phyloP scores from a whole-genome alignment of 1,140 invertebrate species.

The Diprion similis region DNA sequence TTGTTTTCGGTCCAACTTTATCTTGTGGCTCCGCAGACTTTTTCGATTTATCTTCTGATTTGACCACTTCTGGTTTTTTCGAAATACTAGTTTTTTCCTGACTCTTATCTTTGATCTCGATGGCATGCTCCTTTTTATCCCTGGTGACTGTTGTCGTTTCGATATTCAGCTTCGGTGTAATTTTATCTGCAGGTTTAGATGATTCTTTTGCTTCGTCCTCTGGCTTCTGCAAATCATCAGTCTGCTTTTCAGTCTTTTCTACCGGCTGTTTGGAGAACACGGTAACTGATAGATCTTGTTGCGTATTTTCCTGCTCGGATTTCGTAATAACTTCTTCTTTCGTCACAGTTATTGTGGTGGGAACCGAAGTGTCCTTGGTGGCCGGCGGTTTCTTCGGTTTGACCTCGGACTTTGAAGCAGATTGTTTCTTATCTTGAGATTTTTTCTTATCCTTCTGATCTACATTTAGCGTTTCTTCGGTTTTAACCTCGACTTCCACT shows the following conservation, averaged over 20 bases:
- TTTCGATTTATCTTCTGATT: no score
- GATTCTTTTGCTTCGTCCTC: not conserved
- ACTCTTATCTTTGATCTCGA: conserved; percentile 16
- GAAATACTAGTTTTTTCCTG: not conserved
- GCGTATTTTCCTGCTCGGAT: not conserved
- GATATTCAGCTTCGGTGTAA: conserved; percentile 8
- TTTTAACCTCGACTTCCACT: not conserved
- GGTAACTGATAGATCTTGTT: not conserved
- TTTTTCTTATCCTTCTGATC: not conserved
- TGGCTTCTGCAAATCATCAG: not conserved
- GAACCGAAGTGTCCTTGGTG: not conserved
- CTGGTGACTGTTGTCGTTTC: not conserved
- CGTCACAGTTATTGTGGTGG: not conserved
- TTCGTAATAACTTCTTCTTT: not conserved
- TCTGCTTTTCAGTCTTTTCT: not conserved
- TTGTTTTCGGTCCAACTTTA: no score
- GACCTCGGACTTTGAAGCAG: not conserved
- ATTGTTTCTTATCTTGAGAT: not conserved
- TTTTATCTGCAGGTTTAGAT: not conserved
- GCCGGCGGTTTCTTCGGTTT: not conserved
- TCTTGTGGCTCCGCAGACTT: no score
- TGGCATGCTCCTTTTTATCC: not conserved
- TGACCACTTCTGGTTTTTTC: no score
- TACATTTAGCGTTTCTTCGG: conserved; percentile 7
- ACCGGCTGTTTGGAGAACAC: not conserved